A percentile compares a stretch with the other conserved stretches of the same genome.
phyloP scores from a whole-genome alignment of 2,113 vertebrate genomes.

The Hoplias malabaricus region DNA sequence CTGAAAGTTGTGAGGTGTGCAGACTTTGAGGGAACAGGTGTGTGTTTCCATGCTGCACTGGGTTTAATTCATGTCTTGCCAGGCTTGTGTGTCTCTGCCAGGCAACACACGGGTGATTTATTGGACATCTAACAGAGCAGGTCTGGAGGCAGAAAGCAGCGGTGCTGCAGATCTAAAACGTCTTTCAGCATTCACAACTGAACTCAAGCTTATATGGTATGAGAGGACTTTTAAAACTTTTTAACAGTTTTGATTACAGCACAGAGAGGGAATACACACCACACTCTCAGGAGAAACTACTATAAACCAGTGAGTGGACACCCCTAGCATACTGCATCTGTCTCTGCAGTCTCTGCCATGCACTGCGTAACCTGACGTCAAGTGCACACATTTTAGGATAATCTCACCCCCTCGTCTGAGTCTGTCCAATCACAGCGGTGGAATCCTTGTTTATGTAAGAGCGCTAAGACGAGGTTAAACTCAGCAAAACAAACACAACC shows the following conservation, averaged over 20 bases:
- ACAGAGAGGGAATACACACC: background rate
- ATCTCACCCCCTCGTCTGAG: too few relatives aligned
- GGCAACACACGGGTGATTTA: slow-evolving; percentile 51
- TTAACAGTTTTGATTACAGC: background rate
- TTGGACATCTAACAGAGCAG: slow-evolving; percentile 39
- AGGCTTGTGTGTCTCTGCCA: slow-evolving; percentile 40
- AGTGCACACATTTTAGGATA: too few relatives aligned
- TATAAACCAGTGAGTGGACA: too few relatives aligned
- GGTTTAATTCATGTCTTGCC: slow-evolving; percentile 55
- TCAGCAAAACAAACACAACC: too few relatives aligned
- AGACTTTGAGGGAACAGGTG: slow-evolving; percentile 47
- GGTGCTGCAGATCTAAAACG: slow-evolving; percentile 15
- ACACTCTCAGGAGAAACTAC: background rate
- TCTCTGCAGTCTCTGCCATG: too few relatives aligned
- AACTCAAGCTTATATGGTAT: background rate
- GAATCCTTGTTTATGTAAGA: too few relatives aligned
- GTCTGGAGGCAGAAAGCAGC: slow-evolving; percentile 14
- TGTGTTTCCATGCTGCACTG: slow-evolving; percentile 38
- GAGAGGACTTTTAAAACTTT: background rate
- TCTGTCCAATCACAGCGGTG: too few relatives aligned
- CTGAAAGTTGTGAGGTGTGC: slow-evolving; percentile 26
- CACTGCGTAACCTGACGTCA: too few relatives aligned
- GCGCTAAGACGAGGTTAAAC: too few relatives aligned
- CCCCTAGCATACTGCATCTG: too few relatives aligned
- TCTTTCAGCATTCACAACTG: background rate